phyloP scores from a whole-genome alignment of 2,797 vertebrate genomes.

The Rhabdomys pumilio region DNA sequence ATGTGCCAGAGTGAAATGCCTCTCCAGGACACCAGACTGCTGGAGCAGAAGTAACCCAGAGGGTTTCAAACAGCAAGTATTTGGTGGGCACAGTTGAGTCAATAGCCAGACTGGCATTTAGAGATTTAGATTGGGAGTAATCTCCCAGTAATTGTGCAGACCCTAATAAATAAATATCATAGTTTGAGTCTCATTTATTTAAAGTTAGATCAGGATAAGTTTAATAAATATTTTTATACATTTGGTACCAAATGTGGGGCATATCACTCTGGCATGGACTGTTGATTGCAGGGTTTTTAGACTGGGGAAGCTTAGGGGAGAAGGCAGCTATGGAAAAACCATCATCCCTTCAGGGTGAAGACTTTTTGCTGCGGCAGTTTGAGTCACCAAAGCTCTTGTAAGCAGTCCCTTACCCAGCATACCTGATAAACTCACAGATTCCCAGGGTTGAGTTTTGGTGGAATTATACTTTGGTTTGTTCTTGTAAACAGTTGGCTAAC shows the following conservation, averaged over 20 bases:
- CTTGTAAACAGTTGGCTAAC: background rate
- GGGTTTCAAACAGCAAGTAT: background rate
- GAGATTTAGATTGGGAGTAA: background rate
- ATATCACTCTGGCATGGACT: background rate
- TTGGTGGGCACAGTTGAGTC: background rate
- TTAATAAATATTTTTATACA: background rate
- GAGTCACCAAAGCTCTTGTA: background rate
- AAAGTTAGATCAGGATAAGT: background rate
- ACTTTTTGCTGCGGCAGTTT: background rate
- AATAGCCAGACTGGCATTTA: background rate
- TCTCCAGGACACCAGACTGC: background rate
- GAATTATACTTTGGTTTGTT: background rate
- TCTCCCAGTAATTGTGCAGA: background rate
- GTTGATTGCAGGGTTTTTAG: background rate
- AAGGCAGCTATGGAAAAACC: background rate
- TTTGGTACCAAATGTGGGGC: background rate
- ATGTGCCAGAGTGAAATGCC: background rate
- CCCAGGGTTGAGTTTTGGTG: background rate
- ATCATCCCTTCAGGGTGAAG: background rate
- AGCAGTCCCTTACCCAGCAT: background rate
- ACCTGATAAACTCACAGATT: background rate
- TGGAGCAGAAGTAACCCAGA: background rate
- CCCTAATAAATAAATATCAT: background rate
- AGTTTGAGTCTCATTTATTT: background rate
- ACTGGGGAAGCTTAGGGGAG: background rate